A percentile compares a stretch with the other conserved stretches of the same genome.
Evolutionary conservation across 35 echinoderm and acorn worm genomes (phyloP).

Genomic region (Apostichopus japonicus): DNA sequence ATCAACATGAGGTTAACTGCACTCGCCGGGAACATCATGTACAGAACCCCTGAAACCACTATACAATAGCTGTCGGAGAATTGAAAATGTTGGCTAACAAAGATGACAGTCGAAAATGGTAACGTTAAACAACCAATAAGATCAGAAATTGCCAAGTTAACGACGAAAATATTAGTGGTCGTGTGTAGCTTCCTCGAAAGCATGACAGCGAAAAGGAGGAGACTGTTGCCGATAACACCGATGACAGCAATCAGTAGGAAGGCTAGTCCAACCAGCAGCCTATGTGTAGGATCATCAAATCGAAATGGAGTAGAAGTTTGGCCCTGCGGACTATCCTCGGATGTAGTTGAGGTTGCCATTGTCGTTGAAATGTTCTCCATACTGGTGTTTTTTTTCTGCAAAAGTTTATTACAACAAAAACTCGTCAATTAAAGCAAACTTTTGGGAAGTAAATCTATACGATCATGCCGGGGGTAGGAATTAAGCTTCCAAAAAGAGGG

Average conservation of each 20-base stretch:
- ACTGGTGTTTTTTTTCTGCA: no score
- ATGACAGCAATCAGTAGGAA: not conserved
- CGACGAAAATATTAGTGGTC: slow-evolving; percentile 49
- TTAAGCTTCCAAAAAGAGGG: no score
- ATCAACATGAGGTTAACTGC: not conserved
- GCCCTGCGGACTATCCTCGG: no score
- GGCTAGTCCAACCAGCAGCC: not conserved
- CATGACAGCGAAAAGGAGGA: slow-evolving; percentile 39
- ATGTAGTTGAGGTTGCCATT: no score
- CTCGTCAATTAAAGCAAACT: no score
- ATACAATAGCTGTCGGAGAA: not conserved
- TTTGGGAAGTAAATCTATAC: no score
- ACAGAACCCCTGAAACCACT: not conserved
- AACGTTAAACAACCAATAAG: slow-evolving; percentile 28
- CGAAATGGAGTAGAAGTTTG: no score
- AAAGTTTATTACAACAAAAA: no score
- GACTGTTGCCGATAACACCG: slow-evolving; percentile 31
- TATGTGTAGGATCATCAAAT: not conserved
- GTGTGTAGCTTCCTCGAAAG: slow-evolving; percentile 46
- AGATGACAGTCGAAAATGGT: not conserved
- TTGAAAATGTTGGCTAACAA: not conserved
- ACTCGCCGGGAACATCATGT: not conserved
- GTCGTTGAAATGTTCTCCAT: no score
- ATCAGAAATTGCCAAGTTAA: slow-evolving; percentile 48
- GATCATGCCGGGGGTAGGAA: no score